These are phyloP conservation scores for Rhyzopertha dominica DNA, from an alignment of 1,140 invertebrate species.

Conservation along the genomic window DNA sequence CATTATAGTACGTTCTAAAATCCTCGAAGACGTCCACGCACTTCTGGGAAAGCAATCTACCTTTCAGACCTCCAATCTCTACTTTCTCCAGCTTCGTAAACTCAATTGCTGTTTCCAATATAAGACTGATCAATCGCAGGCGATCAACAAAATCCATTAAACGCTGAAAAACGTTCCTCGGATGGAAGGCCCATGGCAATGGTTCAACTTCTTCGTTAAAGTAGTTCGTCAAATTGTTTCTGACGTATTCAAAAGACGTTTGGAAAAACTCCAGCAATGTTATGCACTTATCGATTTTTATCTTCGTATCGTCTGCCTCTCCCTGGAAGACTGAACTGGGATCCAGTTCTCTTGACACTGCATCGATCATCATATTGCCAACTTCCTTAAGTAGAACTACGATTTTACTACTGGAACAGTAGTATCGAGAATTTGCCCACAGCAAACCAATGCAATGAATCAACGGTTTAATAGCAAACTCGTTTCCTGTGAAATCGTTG, in stretches of 20 bases:
- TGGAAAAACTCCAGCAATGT: conserved; percentile 48
- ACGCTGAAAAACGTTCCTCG: conserved; percentile 64
- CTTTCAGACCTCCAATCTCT: conserved; percentile 74
- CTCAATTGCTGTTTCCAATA: conserved; percentile 70
- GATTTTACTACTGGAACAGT: conserved; percentile 68
- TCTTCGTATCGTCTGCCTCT: conserved; percentile 59
- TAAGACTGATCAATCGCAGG: conserved; percentile 54
- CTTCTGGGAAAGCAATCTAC: conserved; percentile 55
- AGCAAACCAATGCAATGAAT: conserved; percentile 67
- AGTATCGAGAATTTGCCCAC: conserved; percentile 81
- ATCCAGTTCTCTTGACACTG: conserved; percentile 52
- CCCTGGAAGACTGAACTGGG: conserved; percentile 65
- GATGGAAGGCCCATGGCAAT: conserved; percentile 68
- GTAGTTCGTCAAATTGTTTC: conserved; percentile 51
- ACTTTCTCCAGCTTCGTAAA: conserved; percentile 84
- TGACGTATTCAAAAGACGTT: conserved; percentile 50
- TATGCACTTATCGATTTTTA: conserved; percentile 50
- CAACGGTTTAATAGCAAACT: conserved; percentile 58
- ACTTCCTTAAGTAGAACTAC: conserved; percentile 69
- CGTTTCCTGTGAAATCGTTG: conserved; percentile 60
- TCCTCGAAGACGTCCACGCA: conserved; percentile 58
- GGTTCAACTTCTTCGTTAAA: conserved; percentile 50
- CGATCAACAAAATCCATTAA: conserved; percentile 63
- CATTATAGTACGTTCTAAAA: conserved; percentile 64
- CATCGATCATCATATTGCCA: conserved; percentile 69